phyloP scores from a whole-genome alignment of 1,140 invertebrate genomes.

The Ceratosolen solmsi region DNA sequence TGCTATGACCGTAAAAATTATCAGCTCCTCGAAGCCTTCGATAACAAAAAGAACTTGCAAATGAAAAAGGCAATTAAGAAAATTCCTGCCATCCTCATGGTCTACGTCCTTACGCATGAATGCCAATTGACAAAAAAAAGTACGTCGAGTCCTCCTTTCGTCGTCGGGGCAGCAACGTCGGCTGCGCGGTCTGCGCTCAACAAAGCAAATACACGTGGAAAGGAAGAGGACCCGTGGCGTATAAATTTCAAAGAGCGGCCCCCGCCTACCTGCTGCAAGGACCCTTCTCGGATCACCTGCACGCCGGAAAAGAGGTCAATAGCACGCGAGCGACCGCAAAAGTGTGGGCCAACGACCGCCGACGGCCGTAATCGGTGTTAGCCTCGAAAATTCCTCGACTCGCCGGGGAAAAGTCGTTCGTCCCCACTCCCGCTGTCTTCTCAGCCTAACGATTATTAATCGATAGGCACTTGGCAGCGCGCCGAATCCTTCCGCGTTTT shows the following conservation, averaged over 20 bases:
- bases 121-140: too few relatives aligned
- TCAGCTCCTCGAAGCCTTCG: background rate
- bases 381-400: conserved; percentile 3
- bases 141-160: background rate
- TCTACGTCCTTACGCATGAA: too few relatives aligned
- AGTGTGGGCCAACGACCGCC: conserved; percentile 53
- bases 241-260: conserved; percentile 55
- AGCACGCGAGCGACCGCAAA: conserved; percentile 58
- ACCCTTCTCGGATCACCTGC: conserved; percentile 62
- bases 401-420: background rate
- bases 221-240: conserved; percentile 44
- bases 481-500: too few relatives aligned
- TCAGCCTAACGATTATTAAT: too few relatives aligned
- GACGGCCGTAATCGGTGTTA: background rate
- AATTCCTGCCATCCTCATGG: background rate
- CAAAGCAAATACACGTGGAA: background rate
- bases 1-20: too few relatives aligned
- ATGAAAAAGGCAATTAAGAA: too few relatives aligned
- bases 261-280: conserved; percentile 46
- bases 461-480: too few relatives aligned
- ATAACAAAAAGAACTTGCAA: background rate
- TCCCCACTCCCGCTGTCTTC: background rate
- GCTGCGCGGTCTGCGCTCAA: background rate
- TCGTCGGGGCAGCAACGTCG: background rate
- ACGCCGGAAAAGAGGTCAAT: conserved; percentile 65